phyloP scores from a whole-genome alignment of 2,797 vertebrate genomes.

The Sebastes flavidus region DNA sequence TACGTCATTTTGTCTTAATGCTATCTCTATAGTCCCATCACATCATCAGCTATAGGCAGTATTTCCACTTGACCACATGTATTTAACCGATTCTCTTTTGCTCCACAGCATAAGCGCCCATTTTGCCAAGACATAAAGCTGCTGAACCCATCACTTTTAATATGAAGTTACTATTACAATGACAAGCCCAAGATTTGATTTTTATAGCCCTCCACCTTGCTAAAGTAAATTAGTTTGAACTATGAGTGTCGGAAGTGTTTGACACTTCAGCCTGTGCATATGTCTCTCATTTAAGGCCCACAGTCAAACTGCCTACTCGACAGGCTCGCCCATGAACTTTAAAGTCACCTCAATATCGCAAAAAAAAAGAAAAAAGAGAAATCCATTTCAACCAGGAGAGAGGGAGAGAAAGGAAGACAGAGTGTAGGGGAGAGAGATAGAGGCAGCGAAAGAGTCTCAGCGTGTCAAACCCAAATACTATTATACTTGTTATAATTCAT shows the following conservation, averaged over 20 bases:
- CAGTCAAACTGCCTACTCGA: conserved; percentile 56
- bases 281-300: conserved; percentile 47
- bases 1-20: not conserved
- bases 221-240: conserved; percentile 57
- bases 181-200: conserved; percentile 40
- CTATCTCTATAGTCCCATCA: not conserved
- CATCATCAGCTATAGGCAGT: not conserved
- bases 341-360: conserved; percentile 43
- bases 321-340: conserved; percentile 58
- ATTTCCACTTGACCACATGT: not conserved
- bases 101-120: not conserved
- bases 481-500: conserved; percentile 84
- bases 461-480: conserved; percentile 79
- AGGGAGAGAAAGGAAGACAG: conserved; percentile 15
- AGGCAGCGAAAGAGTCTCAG: conserved; percentile 43
- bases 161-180: conserved; percentile 13
- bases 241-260: conserved; percentile 22
- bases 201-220: conserved; percentile 37
- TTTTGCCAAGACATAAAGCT: conserved; percentile 19
- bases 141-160: conserved; percentile 44
- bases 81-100: not conserved
- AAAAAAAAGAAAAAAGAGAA: not conserved
- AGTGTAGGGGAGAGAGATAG: not conserved
- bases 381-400: conserved; percentile 15
- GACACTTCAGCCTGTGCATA: conserved; percentile 55